These are phyloP conservation scores for Lepidurus apus DNA, from an alignment of 1,140 invertebrate species.

Conservation along the genomic window DNA sequence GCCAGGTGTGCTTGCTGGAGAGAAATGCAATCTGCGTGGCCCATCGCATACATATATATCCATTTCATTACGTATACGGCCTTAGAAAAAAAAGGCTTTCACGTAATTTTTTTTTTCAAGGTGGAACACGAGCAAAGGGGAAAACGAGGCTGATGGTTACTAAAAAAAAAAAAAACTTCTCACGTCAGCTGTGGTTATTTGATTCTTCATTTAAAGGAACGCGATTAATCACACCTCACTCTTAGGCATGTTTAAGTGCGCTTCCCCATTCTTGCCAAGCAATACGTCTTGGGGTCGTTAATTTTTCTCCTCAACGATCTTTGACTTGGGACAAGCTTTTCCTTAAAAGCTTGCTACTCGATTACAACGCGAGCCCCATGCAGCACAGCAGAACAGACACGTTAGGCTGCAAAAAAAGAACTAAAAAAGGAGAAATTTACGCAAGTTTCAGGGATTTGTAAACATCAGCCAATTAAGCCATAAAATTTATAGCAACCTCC, in stretches of 20 bases:
- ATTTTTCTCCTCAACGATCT: conserved; percentile 13
- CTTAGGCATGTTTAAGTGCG: conserved; percentile 1
- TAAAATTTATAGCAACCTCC: conserved; percentile 19
- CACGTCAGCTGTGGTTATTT: neutral
- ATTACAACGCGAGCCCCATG: neutral
- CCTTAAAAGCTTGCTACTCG: conserved; percentile 15
- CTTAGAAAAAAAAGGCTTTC: neutral
- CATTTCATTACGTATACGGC: conserved; percentile 1
- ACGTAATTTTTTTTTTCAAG: too few species aligned
- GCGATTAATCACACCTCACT: conserved; percentile 15
- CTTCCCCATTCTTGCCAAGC: neutral
- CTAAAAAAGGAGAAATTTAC: neutral
- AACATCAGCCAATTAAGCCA: conserved; percentile 11
- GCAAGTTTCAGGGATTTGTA: neutral
- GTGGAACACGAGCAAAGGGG: neutral
- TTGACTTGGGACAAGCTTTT: conserved; percentile 4
- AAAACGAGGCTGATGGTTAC: neutral
- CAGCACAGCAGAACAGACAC: neutral
- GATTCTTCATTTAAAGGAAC: neutral
- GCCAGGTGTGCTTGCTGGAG: conserved; percentile 1
- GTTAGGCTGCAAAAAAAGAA: neutral
- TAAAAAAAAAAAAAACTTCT: neutral
- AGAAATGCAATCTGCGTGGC: conserved; percentile 8
- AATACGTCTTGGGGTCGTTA: neutral
- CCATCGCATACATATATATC: conserved; percentile 18